Conservation (phyloP, 2,888 invertebrate genomes). For the Orthonychiurus folsomi region DNA sequence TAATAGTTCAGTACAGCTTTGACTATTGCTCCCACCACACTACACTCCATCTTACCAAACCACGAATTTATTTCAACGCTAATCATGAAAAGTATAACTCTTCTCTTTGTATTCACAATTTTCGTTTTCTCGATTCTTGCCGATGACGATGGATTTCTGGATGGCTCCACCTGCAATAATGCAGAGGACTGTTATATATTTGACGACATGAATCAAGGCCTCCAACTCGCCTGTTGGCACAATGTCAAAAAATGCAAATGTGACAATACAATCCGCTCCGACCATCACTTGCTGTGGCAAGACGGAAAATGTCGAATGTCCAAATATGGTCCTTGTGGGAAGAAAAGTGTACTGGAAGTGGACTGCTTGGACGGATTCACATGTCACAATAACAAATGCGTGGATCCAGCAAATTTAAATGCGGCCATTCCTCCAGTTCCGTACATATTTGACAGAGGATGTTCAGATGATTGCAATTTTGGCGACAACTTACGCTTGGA, state of each 20-base stretch:
- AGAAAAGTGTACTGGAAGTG: neutral
- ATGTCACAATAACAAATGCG: slow-evolving; percentile 6
- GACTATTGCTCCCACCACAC: too few species aligned
- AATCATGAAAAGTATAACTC: too few species aligned
- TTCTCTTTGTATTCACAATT: too few species aligned
- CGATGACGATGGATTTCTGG: neutral
- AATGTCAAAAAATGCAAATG: slow-evolving; percentile 11
- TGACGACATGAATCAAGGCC: neutral
- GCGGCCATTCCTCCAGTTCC: neutral
- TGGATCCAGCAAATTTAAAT: neutral
- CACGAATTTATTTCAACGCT: too few species aligned
- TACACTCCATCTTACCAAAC: too few species aligned
- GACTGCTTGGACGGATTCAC: slow-evolving; percentile 10
- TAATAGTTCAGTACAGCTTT: too few species aligned
- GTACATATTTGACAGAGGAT: neutral
- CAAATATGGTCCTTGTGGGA: slow-evolving; percentile 12
- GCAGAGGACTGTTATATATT: slow-evolving; percentile 11
- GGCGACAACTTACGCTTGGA: neutral
- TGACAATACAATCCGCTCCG: slow-evolving; percentile 2
- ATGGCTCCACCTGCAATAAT: neutral
- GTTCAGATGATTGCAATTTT: neutral
- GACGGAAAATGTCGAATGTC: slow-evolving; percentile 7
- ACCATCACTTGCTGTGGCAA: neutral
- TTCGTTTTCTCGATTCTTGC: too few species aligned
- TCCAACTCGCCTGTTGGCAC: slow-evolving; percentile 11